Conservation (phyloP, 2,113 vertebrate genomes). For the Sakesphorus luctuosus region DNA sequence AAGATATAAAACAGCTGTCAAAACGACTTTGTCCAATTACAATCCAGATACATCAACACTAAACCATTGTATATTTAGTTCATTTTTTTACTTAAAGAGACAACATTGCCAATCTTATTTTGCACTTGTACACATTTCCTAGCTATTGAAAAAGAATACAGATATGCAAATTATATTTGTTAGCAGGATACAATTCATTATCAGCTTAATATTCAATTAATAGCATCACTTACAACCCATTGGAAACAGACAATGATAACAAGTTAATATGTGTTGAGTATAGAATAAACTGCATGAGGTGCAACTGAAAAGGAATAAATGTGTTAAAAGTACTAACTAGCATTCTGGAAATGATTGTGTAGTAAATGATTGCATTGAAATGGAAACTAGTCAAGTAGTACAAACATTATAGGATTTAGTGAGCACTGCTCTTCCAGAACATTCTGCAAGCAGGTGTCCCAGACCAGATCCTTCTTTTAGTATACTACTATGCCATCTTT, state of each 20-base stretch:
- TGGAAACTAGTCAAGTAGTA: background rate
- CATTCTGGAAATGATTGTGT: background rate
- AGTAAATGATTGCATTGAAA: background rate
- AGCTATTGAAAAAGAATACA: background rate
- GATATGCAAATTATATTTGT: background rate
- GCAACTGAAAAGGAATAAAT: background rate
- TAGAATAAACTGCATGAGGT: background rate
- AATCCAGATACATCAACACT: background rate
- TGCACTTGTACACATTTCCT: background rate
- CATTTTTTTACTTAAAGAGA: background rate
- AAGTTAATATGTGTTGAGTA: background rate
- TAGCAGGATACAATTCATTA: background rate
- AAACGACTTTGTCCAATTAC: background rate
- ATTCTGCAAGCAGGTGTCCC: background rate
- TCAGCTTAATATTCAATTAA: conserved; percentile 4
- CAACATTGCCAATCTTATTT: background rate
- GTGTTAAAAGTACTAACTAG: background rate
- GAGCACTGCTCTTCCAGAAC: background rate
- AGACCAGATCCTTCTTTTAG: background rate
- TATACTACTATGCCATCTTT: background rate
- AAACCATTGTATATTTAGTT: background rate
- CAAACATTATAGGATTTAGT: background rate
- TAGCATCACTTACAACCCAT: background rate
- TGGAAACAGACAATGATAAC: conserved; percentile 6
- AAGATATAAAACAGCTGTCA: background rate